phyloP scores from a whole-genome alignment of 2,888 invertebrate genomes.

The Eueremaeus valkanovi region DNA sequence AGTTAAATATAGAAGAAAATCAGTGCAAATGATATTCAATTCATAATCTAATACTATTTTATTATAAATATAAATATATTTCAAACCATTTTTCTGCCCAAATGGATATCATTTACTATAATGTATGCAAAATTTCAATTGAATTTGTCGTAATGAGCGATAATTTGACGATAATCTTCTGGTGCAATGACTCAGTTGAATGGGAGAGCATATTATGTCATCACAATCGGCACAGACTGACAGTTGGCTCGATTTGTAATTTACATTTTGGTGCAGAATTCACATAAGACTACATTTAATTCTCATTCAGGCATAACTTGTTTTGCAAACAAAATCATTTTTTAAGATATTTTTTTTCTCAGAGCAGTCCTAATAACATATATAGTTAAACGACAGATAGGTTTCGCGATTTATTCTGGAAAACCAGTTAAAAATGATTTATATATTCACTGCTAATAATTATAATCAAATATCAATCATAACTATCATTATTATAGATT shows the following conservation, averaged over 20 bases:
- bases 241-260: neutral
- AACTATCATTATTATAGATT: too few relatives aligned
- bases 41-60: too few relatives aligned
- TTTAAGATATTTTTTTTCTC: neutral
- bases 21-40: too few relatives aligned
- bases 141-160: neutral
- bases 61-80: too few relatives aligned
- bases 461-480: neutral
- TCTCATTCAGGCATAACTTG: slow-evolving; percentile 23
- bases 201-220: too few relatives aligned
- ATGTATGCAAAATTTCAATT: slow-evolving; percentile 12
- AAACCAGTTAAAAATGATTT: neutral
- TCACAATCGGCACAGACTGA: too few relatives aligned
- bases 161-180: neutral
- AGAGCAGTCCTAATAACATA: slow-evolving; percentile 10
- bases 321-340: neutral
- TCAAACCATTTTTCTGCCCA: too few relatives aligned
- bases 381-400: neutral
- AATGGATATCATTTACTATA: too few relatives aligned
- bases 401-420: neutral
- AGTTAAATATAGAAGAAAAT: slow-evolving; percentile 13
- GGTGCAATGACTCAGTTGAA: neutral
- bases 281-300: neutral
- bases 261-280: neutral
- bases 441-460: neutral